phyloP scores from a whole-genome alignment of 2,888 invertebrate genomes.

The Troides helena region DNA sequence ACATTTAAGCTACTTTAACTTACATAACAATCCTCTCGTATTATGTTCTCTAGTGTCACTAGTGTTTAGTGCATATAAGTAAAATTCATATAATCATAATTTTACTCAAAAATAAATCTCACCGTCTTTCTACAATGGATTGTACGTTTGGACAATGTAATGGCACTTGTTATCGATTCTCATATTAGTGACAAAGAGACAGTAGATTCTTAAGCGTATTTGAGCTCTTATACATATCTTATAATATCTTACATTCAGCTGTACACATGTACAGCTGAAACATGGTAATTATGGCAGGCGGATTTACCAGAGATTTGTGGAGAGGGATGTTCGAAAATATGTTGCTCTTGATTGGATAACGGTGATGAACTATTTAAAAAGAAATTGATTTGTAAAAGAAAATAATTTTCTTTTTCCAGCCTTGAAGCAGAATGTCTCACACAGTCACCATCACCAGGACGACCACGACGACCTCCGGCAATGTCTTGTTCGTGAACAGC shows the following conservation, averaged over 20 bases:
- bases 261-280: too few species aligned
- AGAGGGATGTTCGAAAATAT: too few species aligned
- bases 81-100: background rate
- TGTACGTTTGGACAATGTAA: background rate
- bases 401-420: conserved; percentile 32
- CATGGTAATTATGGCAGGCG: too few species aligned
- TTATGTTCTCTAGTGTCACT: background rate
- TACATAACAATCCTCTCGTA: background rate
- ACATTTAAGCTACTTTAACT: conserved; percentile 1
- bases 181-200: too few species aligned
- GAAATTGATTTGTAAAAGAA: background rate
- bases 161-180: background rate
- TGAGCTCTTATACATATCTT: too few species aligned
- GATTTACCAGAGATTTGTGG: too few species aligned
- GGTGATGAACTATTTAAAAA: background rate
- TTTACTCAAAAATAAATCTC: background rate
- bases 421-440: conserved; percentile 86
- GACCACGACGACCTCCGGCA: conserved; percentile 88
- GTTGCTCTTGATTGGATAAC: background rate
- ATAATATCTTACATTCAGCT: too few species aligned
- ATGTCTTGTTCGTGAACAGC: conserved; percentile 88
- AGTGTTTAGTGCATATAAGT: background rate
- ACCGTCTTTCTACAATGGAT: background rate
- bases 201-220: too few species aligned
- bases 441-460: conserved; percentile 92